Conservation (phyloP, 2,797 vertebrate species). For the Fringilla coelebs region DNA sequence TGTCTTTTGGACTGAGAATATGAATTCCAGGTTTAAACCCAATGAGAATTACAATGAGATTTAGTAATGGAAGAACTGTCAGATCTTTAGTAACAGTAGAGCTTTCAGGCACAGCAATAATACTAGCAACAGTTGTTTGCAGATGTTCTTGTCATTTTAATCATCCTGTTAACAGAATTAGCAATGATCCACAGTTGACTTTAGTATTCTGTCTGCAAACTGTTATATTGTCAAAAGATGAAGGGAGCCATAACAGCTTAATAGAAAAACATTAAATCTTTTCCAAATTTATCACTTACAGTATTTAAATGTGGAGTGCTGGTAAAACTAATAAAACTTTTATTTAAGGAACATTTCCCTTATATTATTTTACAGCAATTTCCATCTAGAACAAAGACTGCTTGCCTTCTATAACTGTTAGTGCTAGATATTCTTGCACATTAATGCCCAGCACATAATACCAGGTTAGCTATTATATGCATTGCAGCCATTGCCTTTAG, state of each 20-base stretch:
- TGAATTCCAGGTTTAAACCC: neutral
- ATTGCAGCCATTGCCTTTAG: neutral
- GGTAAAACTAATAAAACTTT: neutral
- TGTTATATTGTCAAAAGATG: neutral
- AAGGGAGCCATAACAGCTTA: slow-evolving; percentile 5
- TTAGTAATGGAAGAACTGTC: slow-evolving; percentile 15
- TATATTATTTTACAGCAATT: neutral
- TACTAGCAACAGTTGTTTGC: slow-evolving; percentile 53
- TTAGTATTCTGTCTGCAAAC: neutral
- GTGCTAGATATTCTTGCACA: neutral
- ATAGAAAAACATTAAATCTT: neutral
- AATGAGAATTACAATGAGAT: slow-evolving; percentile 10
- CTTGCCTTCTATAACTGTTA: neutral
- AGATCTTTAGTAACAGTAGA: slow-evolving; percentile 13
- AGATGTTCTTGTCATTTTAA: slow-evolving; percentile 62
- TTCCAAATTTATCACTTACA: neutral
- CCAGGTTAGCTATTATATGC: neutral
- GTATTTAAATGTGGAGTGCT: slow-evolving; percentile 17
- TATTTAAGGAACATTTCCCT: neutral
- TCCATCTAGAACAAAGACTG: neutral
- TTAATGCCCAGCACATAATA: neutral
- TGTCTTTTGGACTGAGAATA: neutral
- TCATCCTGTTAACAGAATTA: slow-evolving; percentile 60
- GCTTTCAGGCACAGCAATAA: slow-evolving; percentile 35
- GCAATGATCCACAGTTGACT: slow-evolving; percentile 20